Evolutionary conservation across 1,140 invertebrate genomes (phyloP).

Genomic region (Drosophila fuyamai): DNA sequence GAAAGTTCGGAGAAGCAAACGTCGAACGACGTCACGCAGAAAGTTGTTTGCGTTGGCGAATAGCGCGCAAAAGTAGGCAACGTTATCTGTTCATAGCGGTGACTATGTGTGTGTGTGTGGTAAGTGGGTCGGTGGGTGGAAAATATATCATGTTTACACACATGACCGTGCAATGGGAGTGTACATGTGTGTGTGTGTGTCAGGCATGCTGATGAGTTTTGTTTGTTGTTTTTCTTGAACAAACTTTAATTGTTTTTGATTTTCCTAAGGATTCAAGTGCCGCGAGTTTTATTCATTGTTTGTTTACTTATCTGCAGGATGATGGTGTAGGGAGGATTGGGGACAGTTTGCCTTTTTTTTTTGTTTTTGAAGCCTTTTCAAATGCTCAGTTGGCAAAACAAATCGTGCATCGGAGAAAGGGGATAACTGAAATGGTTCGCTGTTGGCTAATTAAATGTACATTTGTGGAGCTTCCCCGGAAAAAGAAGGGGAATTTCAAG

Average conservation of each 20-base stretch:
- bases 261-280: constrained; percentile 78
- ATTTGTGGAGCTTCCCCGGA: constrained; percentile 67
- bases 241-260: constrained; percentile 83
- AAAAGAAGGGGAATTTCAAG: constrained; percentile 1
- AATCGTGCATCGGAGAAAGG: constrained; percentile 28
- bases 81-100: constrained; percentile 60
- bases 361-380: constrained; percentile 65
- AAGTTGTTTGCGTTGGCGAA: constrained; percentile 79
- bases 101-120: constrained; percentile 11
- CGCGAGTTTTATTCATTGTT: constrained; percentile 57
- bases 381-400: constrained; percentile 55
- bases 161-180: constrained; percentile 33
- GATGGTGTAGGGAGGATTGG: neutral
- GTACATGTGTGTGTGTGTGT: constrained; percentile 25
- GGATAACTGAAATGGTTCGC: constrained; percentile 25
- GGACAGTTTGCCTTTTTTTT: constrained; percentile 40
- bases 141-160: constrained; percentile 63
- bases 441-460: constrained; percentile 74
- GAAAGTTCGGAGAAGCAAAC: constrained; percentile 18
- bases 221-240: constrained; percentile 81
- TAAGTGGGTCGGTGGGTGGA: constrained; percentile 6
- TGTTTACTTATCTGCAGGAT: constrained; percentile 32
- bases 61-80: constrained; percentile 78
- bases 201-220: constrained; percentile 68
- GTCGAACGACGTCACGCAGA: constrained; percentile 71